Percentiles rank a stretch among this genome's conserved stretches.
These are phyloP conservation scores for Mycetomoellerius zeteki DNA, from an alignment of 1,140 invertebrate genomes.

Conservation along the genomic window DNA sequence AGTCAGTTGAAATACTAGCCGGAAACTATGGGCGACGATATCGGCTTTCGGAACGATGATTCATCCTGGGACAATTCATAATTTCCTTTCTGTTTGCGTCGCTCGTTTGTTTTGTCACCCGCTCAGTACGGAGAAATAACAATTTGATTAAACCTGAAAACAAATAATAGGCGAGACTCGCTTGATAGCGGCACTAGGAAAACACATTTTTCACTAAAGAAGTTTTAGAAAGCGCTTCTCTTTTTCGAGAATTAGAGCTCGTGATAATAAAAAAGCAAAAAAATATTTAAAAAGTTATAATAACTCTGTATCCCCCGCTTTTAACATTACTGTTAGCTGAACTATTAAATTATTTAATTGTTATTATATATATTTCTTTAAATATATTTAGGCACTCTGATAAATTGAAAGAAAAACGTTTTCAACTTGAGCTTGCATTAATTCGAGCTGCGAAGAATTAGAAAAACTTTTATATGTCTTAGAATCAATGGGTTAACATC, in stretches of 20 bases:
- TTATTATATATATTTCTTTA: not conserved
- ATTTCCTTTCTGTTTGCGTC: conserved; percentile 52
- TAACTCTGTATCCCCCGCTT: not conserved
- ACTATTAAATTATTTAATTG: not conserved
- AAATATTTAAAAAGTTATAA: not conserved
- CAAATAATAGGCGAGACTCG: not conserved
- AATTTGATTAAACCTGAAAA: conserved; percentile 46
- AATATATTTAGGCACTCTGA: not conserved
- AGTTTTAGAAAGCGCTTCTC: not conserved
- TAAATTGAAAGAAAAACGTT: not conserved
- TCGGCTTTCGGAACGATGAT: conserved; percentile 66
- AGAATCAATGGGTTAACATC: conserved; percentile 57
- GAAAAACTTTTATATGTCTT: conserved; percentile 14
- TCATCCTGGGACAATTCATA: conserved; percentile 51
- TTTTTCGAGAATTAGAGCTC: not conserved
- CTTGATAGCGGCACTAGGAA: not conserved
- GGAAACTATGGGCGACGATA: conserved; percentile 62
- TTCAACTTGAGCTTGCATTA: not conserved
- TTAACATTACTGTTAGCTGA: not conserved
- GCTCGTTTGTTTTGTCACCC: conserved; percentile 29
- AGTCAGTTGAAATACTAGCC: conserved; percentile 62
- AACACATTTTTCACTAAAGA: not conserved
- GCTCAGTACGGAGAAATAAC: conserved; percentile 22
- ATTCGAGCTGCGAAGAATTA: not conserved
- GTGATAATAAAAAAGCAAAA: not conserved